Percentiles rank a stretch among this genome's conserved stretches.
phyloP scores from a whole-genome alignment of 2,888 invertebrate genomes.

The Rotaria magnacalcarata region DNA sequence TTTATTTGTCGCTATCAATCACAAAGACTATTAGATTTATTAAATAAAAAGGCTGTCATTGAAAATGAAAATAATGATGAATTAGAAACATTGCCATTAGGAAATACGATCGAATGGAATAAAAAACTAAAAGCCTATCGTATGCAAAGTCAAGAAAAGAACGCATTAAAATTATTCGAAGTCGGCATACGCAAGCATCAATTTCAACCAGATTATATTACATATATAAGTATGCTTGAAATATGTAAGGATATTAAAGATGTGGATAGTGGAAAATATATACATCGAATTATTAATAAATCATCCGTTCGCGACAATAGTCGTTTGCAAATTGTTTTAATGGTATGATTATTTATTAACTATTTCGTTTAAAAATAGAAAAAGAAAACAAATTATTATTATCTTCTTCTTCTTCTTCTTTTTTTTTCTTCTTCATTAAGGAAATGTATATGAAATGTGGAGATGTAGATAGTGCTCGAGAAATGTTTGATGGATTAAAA shows the following conservation, averaged over 20 bases:
- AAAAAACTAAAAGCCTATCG: not conserved
- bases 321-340: not conserved
- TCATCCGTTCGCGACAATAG: not conserved
- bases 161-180: not conserved
- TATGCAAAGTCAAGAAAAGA: not conserved
- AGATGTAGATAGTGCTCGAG: not conserved
- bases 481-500: not conserved
- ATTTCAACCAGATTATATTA: conserved; percentile 7
- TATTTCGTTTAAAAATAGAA: too few relatives aligned
- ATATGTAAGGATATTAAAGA: not conserved
- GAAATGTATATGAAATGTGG: not conserved
- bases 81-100: not conserved
- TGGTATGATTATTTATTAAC: not conserved
- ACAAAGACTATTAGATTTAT: not conserved
- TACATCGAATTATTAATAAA: not conserved
- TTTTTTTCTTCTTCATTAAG: not conserved
- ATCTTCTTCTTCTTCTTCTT: not conserved
- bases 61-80: not conserved
- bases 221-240: not conserved
- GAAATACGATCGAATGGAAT: conserved; percentile 1
- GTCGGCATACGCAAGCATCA: not conserved
- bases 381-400: not conserved
- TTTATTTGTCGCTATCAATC: conserved; percentile 4
- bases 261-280: not conserved
- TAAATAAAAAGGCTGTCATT: not conserved